phyloP scores from a whole-genome alignment of 2,797 vertebrate genomes.

The Limnodromus scolopaceus region DNA sequence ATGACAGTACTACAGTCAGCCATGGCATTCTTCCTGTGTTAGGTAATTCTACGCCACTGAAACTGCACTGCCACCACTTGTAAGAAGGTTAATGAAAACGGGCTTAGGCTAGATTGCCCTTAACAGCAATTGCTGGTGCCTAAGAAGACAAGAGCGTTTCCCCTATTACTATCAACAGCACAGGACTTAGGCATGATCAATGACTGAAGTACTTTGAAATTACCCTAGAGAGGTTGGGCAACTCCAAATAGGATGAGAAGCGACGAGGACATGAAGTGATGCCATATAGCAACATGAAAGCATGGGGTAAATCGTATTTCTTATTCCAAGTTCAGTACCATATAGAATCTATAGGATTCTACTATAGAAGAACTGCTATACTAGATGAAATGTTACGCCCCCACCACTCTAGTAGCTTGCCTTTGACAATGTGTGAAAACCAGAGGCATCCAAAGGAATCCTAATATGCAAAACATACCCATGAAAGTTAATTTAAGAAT shows the following conservation, averaged over 20 bases:
- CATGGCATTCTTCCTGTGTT: background rate
- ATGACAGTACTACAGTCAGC: background rate
- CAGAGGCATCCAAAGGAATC: background rate
- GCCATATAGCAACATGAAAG: background rate
- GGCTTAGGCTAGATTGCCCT: background rate
- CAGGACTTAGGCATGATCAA: background rate
- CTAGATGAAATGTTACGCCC: background rate
- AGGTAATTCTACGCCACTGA: background rate
- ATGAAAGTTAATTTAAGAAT: background rate
- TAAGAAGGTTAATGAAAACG: background rate
- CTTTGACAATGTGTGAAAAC: background rate
- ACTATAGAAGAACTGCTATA: background rate
- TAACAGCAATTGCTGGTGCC: background rate
- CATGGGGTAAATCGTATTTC: background rate
- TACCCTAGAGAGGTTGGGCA: background rate
- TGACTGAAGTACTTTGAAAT: background rate
- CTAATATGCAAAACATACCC: background rate
- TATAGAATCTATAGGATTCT: background rate
- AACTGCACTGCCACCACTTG: background rate
- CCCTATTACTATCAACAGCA: background rate
- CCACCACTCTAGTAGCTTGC: background rate
- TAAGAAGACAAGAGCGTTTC: background rate
- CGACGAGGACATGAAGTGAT: background rate
- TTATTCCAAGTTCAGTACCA: background rate
- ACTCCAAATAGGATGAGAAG: background rate